Conservation (phyloP, 2,113 vertebrate genomes). For the Boulengeromyrus knoepffleri region DNA sequence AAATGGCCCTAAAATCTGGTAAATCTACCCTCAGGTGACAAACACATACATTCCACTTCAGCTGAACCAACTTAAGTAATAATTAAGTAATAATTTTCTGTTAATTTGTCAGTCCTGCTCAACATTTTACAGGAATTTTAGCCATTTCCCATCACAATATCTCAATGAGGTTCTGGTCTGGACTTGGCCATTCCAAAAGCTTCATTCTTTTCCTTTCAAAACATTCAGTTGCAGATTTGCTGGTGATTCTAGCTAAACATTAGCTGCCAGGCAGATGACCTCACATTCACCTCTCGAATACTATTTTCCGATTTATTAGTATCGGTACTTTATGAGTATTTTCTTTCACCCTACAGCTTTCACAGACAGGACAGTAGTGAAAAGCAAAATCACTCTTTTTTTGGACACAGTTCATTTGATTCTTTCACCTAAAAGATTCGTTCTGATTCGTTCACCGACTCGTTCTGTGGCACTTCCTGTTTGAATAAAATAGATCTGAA, state of each 20-base stretch:
- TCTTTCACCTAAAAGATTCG: no score
- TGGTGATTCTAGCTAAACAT: neutral
- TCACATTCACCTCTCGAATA: neutral
- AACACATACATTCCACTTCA: neutral
- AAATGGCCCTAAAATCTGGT: neutral
- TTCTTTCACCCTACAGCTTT: no score
- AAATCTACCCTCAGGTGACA: neutral
- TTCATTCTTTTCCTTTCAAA: neutral
- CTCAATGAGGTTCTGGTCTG: neutral
- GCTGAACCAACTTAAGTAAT: neutral
- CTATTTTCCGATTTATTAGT: no score
- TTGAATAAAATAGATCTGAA: no score
- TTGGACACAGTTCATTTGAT: no score
- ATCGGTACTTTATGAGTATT: no score
- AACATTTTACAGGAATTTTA: neutral
- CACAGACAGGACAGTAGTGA: no score
- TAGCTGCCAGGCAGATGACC: neutral
- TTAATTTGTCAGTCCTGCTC: neutral
- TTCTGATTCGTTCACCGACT: no score
- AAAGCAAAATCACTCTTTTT: no score
- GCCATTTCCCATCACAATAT: neutral
- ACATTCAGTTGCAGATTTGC: neutral
- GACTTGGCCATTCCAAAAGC: neutral
- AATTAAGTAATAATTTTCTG: neutral
- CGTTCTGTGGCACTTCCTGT: no score